Evolutionary conservation across 2,888 invertebrate species (phyloP), one percentile per base, ranked within the genome.

Genomic region (Conistra vaccinii): DNA sequence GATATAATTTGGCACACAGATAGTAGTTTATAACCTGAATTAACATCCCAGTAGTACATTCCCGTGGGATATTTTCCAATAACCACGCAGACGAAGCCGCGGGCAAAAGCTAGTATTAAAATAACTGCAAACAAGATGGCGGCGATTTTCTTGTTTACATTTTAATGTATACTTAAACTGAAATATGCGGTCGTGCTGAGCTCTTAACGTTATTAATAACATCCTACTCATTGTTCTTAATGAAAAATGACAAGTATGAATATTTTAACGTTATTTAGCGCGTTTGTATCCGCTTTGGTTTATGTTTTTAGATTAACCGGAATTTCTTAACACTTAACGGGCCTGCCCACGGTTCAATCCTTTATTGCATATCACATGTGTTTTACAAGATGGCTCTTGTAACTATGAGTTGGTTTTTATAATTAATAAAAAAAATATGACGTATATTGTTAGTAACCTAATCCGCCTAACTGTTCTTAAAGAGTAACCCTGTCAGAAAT

Each of bases 121-220:
- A 92, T 92, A 91, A 92, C 90, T 90, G 89, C 90, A 89, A 89
- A 90, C 88, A 90, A 92, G 90, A 91, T 89, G 87, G 89, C 89
- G 87, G 87, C 88, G 79, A 78, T 84, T 83, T 88, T 90, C 91
- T 92, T 93, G 92, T 93, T 94, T 93, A 93, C 92, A 93, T 93
- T 93, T 93, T 92, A 92, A 94, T 93, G 92, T 89, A 90, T 89
- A 92, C 92, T 93, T 93, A 89, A 89, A 89, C 88, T 93, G 91
- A 94, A 94, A 94, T 92, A 94, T 92, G 91, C 87, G 88, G 86
- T 87, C 90, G 84, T 87, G 82, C 86, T 88, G 89, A 85, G 89
- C 87, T 90, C 86, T 90, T 89, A 84, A 82, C 84, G 75, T 89
- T 90, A 91, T 92, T 91, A 91, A 91, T 90, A 91, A 89, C 89